Conservation (phyloP, 2,797 vertebrate genomes). For the Heterohyrax brucei region DNA sequence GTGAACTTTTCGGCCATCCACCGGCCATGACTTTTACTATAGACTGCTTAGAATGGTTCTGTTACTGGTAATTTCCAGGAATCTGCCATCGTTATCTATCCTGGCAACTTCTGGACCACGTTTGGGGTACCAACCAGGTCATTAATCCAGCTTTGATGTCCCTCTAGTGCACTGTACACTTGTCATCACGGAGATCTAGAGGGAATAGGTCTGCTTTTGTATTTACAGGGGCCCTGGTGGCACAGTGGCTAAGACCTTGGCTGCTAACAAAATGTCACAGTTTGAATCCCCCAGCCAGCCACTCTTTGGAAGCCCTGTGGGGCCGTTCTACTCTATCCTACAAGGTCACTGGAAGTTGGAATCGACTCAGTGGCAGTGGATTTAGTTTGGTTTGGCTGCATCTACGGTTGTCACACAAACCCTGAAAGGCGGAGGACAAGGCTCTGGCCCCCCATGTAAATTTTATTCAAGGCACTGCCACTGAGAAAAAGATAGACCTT, state of each 20-base stretch:
- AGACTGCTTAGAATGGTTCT: not conserved
- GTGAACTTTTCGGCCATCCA: not conserved
- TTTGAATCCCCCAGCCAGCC: too few relatives aligned
- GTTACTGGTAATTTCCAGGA: constrained; percentile 33
- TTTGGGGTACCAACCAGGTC: constrained; percentile 22
- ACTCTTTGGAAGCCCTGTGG: too few relatives aligned
- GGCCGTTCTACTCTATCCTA: too few relatives aligned
- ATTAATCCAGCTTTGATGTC: constrained; percentile 54
- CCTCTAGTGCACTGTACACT: not conserved
- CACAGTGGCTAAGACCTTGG: too few relatives aligned
- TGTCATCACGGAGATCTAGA: constrained; percentile 29
- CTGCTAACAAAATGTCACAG: too few relatives aligned
- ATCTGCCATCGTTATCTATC: constrained; percentile 43
- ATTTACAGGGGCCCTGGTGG: not conserved
- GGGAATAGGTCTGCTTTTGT: not conserved
- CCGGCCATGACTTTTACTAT: not conserved
- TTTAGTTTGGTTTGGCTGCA: not conserved
- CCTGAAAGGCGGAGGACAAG: not conserved
- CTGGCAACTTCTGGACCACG: constrained; percentile 63
- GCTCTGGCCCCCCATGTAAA: not conserved
- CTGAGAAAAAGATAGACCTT: not conserved
- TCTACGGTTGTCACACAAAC: not conserved
- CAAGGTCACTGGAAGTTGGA: too few relatives aligned
- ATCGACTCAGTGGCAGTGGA: too few relatives aligned
- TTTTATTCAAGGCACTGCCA: not conserved